These are phyloP conservation scores for Centropus bengalensis DNA, from an alignment of 2,113 vertebrate species.

Conservation along the genomic window DNA sequence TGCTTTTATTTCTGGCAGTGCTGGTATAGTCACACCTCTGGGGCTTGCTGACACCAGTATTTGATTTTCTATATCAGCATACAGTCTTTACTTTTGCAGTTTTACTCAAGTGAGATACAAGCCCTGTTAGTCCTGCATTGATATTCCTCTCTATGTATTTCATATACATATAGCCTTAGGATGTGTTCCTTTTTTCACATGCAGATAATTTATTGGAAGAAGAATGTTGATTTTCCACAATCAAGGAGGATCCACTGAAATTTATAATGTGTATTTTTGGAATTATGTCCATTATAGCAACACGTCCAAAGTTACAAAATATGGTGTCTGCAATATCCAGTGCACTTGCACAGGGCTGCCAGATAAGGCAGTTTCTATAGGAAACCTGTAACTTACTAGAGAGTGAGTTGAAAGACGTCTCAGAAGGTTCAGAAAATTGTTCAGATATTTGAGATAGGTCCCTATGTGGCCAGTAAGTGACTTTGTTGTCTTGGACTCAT, in stretches of 20 bases:
- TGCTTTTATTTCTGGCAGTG: slow-evolving; percentile 1
- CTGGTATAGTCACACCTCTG: neutral
- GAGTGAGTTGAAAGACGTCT: neutral
- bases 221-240: neutral
- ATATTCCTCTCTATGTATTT: neutral
- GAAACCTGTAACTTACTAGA: neutral
- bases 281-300: neutral
- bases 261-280: neutral
- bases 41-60: neutral
- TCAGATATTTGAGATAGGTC: neutral
- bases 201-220: neutral
- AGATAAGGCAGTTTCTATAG: neutral
- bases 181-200: neutral
- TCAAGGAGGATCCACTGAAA: neutral
- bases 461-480: neutral
- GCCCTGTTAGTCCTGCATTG: neutral
- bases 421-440: neutral
- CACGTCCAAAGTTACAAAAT: neutral
- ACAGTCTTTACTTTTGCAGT: slow-evolving; percentile 14
- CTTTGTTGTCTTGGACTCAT: neutral
- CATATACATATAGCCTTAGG: neutral
- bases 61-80: slow-evolving; percentile 19
- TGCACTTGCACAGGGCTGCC: neutral
- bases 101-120: neutral
- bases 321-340: neutral